Conservation (phyloP, 2,888 invertebrate species). For the Serripes groenlandicus region DNA sequence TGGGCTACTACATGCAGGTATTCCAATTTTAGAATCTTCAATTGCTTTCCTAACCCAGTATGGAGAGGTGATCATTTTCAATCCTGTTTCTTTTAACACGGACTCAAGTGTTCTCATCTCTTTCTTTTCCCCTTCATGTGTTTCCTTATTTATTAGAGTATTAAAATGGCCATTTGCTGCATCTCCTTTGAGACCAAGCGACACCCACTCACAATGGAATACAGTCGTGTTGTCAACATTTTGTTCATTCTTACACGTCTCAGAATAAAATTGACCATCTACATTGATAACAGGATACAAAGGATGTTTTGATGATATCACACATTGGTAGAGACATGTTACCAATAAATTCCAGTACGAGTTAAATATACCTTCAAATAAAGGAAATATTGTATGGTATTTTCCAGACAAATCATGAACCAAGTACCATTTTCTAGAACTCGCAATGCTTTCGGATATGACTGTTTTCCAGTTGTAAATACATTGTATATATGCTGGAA, state of each 20-base stretch:
- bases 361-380: neutral
- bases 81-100: conserved; percentile 26
- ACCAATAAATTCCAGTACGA: conserved; percentile 17
- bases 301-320: neutral
- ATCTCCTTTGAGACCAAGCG: neutral
- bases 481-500: conserved; percentile 17
- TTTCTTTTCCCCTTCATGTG: no score
- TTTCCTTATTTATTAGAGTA: neutral
- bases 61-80: conserved; percentile 27
- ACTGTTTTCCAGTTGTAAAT: neutral
- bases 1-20: neutral
- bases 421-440: neutral
- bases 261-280: neutral
- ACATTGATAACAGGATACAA: conserved; percentile 19
- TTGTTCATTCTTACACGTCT: neutral
- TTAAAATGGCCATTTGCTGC: conserved; percentile 16
- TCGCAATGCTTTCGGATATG: neutral
- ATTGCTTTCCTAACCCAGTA: neutral
- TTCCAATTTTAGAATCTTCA: neutral
- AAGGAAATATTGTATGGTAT: conserved; percentile 30
- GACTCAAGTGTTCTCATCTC: neutral
- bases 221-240: neutral
- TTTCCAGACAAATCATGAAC: neutral
- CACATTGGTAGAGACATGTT: conserved; percentile 9
- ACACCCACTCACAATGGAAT: conserved; percentile 15